Base-by-base conservation (phyloP, 2,797 vertebrate genomes). In the Argentina silus region DNA sequence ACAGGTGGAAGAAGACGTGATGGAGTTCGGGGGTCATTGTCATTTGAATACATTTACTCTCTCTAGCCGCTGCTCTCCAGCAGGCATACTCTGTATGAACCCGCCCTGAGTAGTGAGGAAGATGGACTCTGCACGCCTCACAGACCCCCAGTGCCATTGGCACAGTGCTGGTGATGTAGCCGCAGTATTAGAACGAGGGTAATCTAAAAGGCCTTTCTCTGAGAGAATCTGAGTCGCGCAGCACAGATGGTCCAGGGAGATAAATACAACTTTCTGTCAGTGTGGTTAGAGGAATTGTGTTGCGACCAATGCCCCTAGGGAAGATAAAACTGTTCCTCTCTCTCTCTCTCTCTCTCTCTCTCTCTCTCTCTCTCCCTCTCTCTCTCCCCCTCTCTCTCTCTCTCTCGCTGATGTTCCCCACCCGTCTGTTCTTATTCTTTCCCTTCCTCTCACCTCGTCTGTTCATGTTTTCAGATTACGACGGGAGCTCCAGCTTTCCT, bases 191-290 rank as follows among this genome's bases (percentile, higher is more conserved):
- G 96, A 96, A 92, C 91, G 95, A 95, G 94, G 92, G 93, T 97
- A 95, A 96, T 95, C 95, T 93, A 94, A 95, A 95, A 93, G 95
- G 94, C 93, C 95, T 95, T 96, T 97, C 95, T 95, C 92, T 78
- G 95, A 94, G 94, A 96, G 95, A 94, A 92, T 94, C 93, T 92
- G n/a, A 94, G 93, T 93, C 92, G 93, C 91, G 90, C 93, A 76
- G 95, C 95, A 95, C 96, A 97, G 96, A 96, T 96, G 95, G 96
- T 95, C 94, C 80, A 67, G 90, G 92, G 92, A 95, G 95, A 97
- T 96, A 91, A 92, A 91, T 95, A 96, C 96, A 96, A 95, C 93
- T 95, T 94, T 95, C 95, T 95, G 94, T 97, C 96, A 96, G 93
- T 92, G 91, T 86, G 86, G 93, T 94, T 91, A 94, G 93, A 86